phyloP scores from a whole-genome alignment of 2,113 vertebrate genomes.

The Perca schrenkii region DNA sequence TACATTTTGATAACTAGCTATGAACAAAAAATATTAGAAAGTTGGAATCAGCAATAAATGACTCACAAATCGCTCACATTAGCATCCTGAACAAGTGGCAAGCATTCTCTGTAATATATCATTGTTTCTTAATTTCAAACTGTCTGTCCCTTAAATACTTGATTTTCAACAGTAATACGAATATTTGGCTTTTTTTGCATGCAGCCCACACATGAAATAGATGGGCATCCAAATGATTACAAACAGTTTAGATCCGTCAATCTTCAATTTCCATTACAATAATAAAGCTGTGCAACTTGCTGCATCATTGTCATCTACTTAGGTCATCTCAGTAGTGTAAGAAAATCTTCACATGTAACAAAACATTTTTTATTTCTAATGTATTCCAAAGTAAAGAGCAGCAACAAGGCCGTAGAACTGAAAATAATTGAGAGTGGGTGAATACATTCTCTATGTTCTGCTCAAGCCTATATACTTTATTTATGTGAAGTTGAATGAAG shows the following conservation, averaged over 20 bases:
- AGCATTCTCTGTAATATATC: not conserved
- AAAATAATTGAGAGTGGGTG: not conserved
- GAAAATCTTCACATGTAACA: not conserved
- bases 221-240: not conserved
- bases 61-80: not conserved
- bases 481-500: not conserved
- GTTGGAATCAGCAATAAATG: not conserved
- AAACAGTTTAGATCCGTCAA: not conserved
- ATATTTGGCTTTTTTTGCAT: not conserved
- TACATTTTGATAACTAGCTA: not conserved
- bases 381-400: not conserved
- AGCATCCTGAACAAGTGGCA: not conserved
- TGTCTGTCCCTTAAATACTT: not conserved
- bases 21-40: not conserved
- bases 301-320: not conserved
- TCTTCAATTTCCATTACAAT: not conserved
- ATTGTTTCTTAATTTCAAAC: not conserved
- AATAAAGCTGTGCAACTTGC: not conserved
- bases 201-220: not conserved
- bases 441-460: not conserved
- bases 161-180: not conserved
- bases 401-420: not conserved
- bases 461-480: not conserved
- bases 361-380: not conserved
- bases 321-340: not conserved